These are phyloP conservation scores for Mycalesis mineus DNA, from an alignment of 2,888 invertebrate genomes.

Conservation along the genomic window DNA sequence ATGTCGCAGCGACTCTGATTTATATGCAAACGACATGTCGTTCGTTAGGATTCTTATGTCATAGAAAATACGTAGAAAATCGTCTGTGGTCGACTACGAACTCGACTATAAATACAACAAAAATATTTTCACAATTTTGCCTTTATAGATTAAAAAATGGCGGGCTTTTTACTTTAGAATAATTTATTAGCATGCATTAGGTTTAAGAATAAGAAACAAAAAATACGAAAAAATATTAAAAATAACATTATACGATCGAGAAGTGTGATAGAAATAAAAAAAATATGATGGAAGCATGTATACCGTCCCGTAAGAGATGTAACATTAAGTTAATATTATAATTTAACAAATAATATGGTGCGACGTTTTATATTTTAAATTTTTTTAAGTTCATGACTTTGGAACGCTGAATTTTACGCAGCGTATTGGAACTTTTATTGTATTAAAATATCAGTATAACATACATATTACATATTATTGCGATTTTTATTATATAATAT, in stretches of 20 bases:
- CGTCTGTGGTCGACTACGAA: not conserved
- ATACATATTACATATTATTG: not conserved
- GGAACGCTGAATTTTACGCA: constrained; percentile 35
- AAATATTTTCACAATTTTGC: constrained; percentile 21
- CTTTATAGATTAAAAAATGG: constrained; percentile 45
- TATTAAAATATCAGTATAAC: not conserved
- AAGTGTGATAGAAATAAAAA: constrained; percentile 45
- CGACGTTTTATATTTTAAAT: constrained; percentile 12
- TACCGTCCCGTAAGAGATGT: constrained; percentile 50
- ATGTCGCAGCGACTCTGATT: too few relatives aligned
- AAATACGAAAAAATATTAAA: constrained; percentile 40
- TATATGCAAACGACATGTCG: too few relatives aligned
- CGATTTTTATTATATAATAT: not conserved
- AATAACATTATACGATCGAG: constrained; percentile 38
- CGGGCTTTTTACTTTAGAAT: constrained; percentile 55
- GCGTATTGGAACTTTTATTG: not conserved
- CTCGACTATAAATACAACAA: not conserved
- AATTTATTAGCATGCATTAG: constrained; percentile 75
- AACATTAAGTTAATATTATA: constrained; percentile 14
- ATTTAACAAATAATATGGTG: constrained; percentile 13
- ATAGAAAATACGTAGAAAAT: too few relatives aligned
- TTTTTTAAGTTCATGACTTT: constrained; percentile 34
- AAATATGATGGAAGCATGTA: constrained; percentile 44
- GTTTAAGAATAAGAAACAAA: constrained; percentile 46
- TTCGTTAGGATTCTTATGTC: too few relatives aligned